Conservation (phyloP, 2,888 invertebrate genomes). For the Mimas tiliae region DNA sequence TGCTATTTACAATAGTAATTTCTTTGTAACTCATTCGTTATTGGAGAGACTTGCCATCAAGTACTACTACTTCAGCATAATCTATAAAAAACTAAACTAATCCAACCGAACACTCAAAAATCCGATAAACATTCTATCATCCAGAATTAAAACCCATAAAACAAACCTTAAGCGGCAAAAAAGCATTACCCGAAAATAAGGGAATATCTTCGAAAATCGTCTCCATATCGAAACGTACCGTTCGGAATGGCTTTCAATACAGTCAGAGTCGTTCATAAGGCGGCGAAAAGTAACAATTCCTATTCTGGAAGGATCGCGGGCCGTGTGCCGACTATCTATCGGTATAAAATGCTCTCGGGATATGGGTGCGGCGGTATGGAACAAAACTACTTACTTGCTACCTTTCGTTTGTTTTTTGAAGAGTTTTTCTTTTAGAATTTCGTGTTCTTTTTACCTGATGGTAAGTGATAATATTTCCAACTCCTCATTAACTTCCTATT, state of each 20-base stretch:
- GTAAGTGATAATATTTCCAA: too few species aligned
- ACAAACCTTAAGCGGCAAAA: conserved; percentile 4
- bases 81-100: neutral
- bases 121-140: conserved; percentile 5
- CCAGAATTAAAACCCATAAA: conserved; percentile 21
- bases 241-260: conserved; percentile 34
- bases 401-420: conserved; percentile 13
- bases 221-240: conserved; percentile 32
- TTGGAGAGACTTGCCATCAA: too few species aligned
- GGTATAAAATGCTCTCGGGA: conserved; percentile 34
- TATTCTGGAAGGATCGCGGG: conserved; percentile 41
- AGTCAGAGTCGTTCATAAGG: conserved; percentile 38
- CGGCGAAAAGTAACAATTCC: conserved; percentile 43
- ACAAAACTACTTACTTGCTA: conserved; percentile 13
- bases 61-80: too few species aligned
- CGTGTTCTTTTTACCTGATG: neutral
- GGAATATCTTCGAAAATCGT: conserved; percentile 23
- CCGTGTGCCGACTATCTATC: conserved; percentile 31
- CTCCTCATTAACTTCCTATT: too few species aligned
- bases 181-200: conserved; percentile 20
- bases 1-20: too few species aligned
- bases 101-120: neutral
- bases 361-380: conserved; percentile 32
- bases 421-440: neutral
- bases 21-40: too few species aligned